A percentile compares a stretch with the other conserved stretches of the same genome.
Conservation (phyloP, 92 coral and sea anemone genomes). For the Metridium senile region DNA sequence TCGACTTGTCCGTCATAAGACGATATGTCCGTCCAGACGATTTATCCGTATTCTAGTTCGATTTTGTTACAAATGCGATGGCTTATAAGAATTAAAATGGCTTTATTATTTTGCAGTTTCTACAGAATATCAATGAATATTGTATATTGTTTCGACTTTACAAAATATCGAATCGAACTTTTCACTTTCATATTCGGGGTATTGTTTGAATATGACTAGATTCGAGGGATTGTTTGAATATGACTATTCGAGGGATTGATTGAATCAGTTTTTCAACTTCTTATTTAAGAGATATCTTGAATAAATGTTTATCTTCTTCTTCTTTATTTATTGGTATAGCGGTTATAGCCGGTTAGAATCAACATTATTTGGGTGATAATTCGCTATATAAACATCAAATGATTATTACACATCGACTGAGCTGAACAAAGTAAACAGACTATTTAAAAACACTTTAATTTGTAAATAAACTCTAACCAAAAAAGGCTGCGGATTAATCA, state of each 20-base stretch:
- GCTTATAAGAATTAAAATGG: no score
- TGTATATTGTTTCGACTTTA: no score
- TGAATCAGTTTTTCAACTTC: background rate
- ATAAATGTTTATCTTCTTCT: background rate
- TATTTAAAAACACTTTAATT: background rate
- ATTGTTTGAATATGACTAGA: no score
- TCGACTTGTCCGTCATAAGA: no score
- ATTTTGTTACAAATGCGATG: no score
- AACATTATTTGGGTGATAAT: background rate
- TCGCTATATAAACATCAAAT: background rate
- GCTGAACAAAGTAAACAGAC: background rate
- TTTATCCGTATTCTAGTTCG: no score
- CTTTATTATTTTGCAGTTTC: no score
- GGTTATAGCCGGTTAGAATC: background rate
- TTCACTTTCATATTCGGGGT: background rate
- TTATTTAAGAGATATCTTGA: background rate
- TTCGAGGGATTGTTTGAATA: background rate
- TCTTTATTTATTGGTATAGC: background rate
- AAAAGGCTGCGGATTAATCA: background rate
- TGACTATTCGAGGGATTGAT: background rate
- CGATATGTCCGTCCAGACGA: no score
- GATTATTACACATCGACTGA: background rate
- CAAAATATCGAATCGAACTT: no score
- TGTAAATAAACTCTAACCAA: background rate
- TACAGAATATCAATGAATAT: no score